Percentiles rank a stretch among this genome's conserved stretches.
phyloP scores from a whole-genome alignment of 2,888 invertebrate species.

The Danaus chrysippus region DNA sequence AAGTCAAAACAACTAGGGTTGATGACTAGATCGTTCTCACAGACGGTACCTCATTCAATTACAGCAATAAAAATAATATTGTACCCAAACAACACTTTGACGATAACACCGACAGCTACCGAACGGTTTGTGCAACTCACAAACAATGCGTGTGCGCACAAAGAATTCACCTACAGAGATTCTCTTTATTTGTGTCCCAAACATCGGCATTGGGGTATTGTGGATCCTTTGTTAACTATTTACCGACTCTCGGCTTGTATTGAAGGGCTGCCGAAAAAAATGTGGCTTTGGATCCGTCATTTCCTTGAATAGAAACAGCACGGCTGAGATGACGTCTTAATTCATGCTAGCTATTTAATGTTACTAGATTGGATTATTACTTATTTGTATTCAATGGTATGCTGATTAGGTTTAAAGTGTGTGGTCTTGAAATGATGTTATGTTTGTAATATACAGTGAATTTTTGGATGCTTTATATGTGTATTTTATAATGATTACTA shows the following conservation, averaged over 20 bases:
- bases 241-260: constrained; percentile 75
- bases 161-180: constrained; percentile 61
- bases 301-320: constrained; percentile 51
- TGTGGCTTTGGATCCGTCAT: constrained; percentile 47
- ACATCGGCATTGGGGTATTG: constrained; percentile 75
- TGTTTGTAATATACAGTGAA: too few species aligned
- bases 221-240: constrained; percentile 69
- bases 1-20: constrained; percentile 45
- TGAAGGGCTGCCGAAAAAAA: constrained; percentile 58
- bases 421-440: constrained; percentile 19
- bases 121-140: constrained; percentile 73
- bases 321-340: constrained; percentile 39
- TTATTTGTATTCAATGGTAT: constrained; percentile 27
- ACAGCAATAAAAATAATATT: constrained; percentile 76
- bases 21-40: constrained; percentile 49
- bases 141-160: constrained; percentile 64
- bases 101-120: constrained; percentile 63
- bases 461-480: too few species aligned
- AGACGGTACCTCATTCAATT: constrained; percentile 62
- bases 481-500: too few species aligned
- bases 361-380: constrained; percentile 26
- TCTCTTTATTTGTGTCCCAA: constrained; percentile 71
- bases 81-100: constrained; percentile 72
- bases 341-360: constrained; percentile 34
- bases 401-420: constrained; percentile 24